Conservation (phyloP, 2,113 vertebrate genomes). For the Carassius gibelio region DNA sequence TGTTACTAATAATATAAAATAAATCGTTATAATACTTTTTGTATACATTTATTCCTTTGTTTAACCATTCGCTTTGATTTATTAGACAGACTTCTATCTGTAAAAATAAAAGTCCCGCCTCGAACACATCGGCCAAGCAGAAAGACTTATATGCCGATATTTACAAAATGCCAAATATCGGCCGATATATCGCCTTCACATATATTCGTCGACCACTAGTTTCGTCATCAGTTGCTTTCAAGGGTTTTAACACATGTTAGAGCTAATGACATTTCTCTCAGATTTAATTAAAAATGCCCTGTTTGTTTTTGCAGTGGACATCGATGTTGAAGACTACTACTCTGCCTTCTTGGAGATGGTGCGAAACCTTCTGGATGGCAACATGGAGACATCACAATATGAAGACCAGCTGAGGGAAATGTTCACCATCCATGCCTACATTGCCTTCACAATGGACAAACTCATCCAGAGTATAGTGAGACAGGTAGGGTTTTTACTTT, state of each 20-base stretch:
- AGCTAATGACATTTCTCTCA: constrained; percentile 9
- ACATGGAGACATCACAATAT: constrained; percentile 96
- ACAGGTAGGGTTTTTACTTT: constrained; percentile 78
- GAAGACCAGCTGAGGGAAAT: constrained; percentile 97
- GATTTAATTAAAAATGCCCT: neutral
- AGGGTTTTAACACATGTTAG: neutral
- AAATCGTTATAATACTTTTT: no score
- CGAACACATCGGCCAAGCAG: no score
- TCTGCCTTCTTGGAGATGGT: constrained; percentile 98
- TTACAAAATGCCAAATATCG: no score
- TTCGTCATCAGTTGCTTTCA: neutral
- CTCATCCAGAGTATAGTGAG: constrained; percentile 97
- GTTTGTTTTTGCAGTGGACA: constrained; percentile 83
- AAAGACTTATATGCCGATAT: no score
- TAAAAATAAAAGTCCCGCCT: no score
- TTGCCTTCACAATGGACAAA: constrained; percentile 99
- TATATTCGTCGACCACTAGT: neutral
- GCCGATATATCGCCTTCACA: no score
- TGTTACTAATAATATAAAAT: no score
- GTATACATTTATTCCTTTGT: no score
- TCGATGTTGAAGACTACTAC: constrained; percentile 97
- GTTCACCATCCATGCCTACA: constrained; percentile 99
- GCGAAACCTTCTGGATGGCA: constrained; percentile 93
- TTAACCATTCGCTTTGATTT: no score
- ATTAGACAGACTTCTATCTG: no score